Percentiles rank a stretch among this genome's conserved stretches.
Conservation (phyloP, 2,888 invertebrate genomes). For the Ochropleura plecta region DNA sequence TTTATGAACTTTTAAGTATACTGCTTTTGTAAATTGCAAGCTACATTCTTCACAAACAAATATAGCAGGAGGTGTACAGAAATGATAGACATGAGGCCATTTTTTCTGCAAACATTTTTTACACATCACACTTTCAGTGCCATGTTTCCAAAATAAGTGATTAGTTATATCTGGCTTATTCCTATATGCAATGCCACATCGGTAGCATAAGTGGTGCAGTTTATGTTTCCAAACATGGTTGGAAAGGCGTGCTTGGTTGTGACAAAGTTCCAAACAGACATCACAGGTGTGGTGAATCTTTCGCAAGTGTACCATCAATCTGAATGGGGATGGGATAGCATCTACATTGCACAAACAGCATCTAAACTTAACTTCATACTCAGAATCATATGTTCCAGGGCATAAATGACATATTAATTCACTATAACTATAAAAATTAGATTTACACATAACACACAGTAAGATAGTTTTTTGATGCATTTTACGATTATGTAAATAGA, state of each 20-base stretch:
- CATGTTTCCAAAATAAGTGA: conserved; percentile 98
- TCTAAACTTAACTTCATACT: conserved; percentile 93
- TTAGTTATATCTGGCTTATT: conserved; percentile 97
- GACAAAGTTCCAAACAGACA: conserved; percentile 95
- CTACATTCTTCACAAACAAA: conserved; percentile 96
- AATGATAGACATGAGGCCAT: conserved; percentile 98
- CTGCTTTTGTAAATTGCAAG: conserved; percentile 93
- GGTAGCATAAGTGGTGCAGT: conserved; percentile 95
- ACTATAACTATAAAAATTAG: conserved; percentile 96
- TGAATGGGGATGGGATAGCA: conserved; percentile 95
- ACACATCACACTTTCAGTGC: conserved; percentile 96
- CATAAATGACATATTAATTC: conserved; percentile 96
- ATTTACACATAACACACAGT: conserved; percentile 96
- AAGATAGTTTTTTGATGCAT: conserved; percentile 96
- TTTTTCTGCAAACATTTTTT: conserved; percentile 96
- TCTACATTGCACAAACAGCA: conserved; percentile 95
- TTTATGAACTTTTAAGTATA: conserved; percentile 95
- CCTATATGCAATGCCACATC: conserved; percentile 96
- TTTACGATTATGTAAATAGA: conserved; percentile 96
- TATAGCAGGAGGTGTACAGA: conserved; percentile 95
- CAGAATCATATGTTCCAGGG: conserved; percentile 93
- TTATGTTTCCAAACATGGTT: conserved; percentile 98
- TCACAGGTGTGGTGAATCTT: conserved; percentile 96
- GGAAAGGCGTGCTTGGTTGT: conserved; percentile 94
- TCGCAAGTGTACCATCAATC: conserved; percentile 96